A percentile compares a stretch with the other conserved stretches of the same genome.
phyloP scores from a whole-genome alignment of 2,888 invertebrate genomes.

The Coenonympha glycerion region DNA sequence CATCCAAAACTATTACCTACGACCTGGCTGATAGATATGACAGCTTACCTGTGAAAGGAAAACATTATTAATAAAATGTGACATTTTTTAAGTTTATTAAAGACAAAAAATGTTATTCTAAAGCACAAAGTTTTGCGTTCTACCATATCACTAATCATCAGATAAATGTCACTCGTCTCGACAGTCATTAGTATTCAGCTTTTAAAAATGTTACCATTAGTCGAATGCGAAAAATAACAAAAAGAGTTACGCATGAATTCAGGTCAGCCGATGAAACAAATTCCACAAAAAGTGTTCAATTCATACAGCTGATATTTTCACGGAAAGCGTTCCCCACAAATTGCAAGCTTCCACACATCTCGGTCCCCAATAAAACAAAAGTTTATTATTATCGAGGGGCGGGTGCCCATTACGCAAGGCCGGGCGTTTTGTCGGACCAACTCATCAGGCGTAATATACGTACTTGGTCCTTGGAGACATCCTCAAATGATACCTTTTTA shows the following conservation, averaged over 20 bases:
- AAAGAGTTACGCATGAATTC: background rate
- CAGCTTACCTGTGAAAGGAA: background rate
- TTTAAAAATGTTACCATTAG: too few relatives aligned
- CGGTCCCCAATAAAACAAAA: conserved; percentile 22
- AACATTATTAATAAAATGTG: background rate
- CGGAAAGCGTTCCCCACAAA: conserved; percentile 4
- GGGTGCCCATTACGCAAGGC: background rate
- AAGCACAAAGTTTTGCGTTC: too few relatives aligned
- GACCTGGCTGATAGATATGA: background rate
- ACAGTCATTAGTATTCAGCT: too few relatives aligned
- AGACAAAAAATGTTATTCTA: background rate
- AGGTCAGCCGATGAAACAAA: background rate
- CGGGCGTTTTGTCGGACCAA: background rate
- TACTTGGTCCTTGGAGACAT: too few relatives aligned
- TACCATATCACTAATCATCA: too few relatives aligned
- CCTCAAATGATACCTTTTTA: too few relatives aligned
- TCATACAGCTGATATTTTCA: background rate
- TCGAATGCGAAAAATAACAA: too few relatives aligned
- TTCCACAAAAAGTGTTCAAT: background rate
- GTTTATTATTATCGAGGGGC: conserved; percentile 22
- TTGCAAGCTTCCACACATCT: conserved; percentile 10
- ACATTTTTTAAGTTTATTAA: background rate
- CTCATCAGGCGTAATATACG: background rate
- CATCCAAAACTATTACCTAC: too few relatives aligned
- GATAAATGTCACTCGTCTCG: too few relatives aligned